Evolutionary conservation across 2,113 vertebrate genomes (phyloP), one percentile per base, ranked within the genome.

Genomic region (Garra rufa): DNA sequence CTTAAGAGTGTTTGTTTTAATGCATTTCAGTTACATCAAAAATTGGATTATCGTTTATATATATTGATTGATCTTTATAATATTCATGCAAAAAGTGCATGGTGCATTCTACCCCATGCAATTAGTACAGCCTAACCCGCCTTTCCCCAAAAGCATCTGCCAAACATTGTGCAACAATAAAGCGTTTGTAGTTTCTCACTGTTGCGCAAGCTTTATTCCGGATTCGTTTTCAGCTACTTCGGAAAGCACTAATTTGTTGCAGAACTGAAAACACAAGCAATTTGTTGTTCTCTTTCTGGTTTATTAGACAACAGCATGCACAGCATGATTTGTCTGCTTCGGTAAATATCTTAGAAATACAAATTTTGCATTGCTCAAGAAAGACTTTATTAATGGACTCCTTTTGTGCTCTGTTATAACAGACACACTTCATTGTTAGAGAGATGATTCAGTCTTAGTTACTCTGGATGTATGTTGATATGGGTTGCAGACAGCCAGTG

Each of bases 401-500:
- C n/a, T 48, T 80, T 67, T 50, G 24, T 21, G 41, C 9, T 44
- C 61, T 43, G 52, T 78, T 24, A 26, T 44, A 26, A 44, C 24
- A 46, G 34, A 8, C 76, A 28, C 76, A 44, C 43, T 67, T 79
- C 11, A 44, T 61, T 71, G 48, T 71, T 26, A 19, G 19, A 55
- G 9, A 63, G 41, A 73, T 30, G 17, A 46, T 52, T 80, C 3
- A 41, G 43, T 65, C n/a, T 1, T 50, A 3, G 43, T n/a, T 48
- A 14, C 50, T 24, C 41, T 63, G 65, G 48, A 43, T 38, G 34
- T 85, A 21, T 19, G 28, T 30, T 79, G 46, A 48, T 61, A 44
- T 73, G 82, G 87, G 69, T 88, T 83, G 90, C 89, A 86, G n/a
- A 48, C 88, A 89, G 87, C 88, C 86, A 87, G 83, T 87, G 87